Conservation (phyloP, 1,140 invertebrate species). For the Drosophila tani region DNA sequence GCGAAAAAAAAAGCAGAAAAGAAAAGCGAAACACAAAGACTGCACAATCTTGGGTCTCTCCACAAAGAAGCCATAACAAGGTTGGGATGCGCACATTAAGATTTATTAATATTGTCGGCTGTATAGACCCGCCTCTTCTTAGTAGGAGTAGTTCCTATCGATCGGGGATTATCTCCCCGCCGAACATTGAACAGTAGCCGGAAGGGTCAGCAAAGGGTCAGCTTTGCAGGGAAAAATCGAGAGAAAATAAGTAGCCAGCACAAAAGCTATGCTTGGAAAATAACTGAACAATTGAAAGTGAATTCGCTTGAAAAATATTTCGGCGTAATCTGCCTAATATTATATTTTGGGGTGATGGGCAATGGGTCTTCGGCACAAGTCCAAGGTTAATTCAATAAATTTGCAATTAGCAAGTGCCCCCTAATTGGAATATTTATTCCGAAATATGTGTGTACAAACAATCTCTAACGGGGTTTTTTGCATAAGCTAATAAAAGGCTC, state of each 20-base stretch:
- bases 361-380: background rate
- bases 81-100: conserved; percentile 52
- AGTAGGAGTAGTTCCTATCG: conserved; percentile 33
- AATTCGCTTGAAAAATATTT: background rate
- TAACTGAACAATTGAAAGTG: background rate
- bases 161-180: conserved; percentile 38
- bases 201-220: conserved; percentile 33
- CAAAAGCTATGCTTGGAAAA: conserved; percentile 15
- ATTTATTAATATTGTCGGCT: conserved; percentile 66
- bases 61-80: conserved; percentile 68
- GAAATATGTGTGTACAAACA: background rate
- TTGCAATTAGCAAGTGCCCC: background rate
- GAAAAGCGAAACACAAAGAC: conserved; percentile 29
- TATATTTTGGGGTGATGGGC: background rate
- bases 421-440: background rate
- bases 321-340: background rate
- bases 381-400: conserved; percentile 15
- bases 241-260: background rate
- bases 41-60: conserved; percentile 39
- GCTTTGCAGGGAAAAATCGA: background rate
- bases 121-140: background rate
- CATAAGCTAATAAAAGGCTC: background rate
- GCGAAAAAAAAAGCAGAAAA: conserved; percentile 11
- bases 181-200: conserved; percentile 37
- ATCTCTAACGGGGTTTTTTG: background rate